Percentiles rank a stretch among this genome's conserved stretches.
These are phyloP conservation scores for Oenanthe melanoleuca DNA, from an alignment of 2,113 vertebrate species.

Conservation along the genomic window DNA sequence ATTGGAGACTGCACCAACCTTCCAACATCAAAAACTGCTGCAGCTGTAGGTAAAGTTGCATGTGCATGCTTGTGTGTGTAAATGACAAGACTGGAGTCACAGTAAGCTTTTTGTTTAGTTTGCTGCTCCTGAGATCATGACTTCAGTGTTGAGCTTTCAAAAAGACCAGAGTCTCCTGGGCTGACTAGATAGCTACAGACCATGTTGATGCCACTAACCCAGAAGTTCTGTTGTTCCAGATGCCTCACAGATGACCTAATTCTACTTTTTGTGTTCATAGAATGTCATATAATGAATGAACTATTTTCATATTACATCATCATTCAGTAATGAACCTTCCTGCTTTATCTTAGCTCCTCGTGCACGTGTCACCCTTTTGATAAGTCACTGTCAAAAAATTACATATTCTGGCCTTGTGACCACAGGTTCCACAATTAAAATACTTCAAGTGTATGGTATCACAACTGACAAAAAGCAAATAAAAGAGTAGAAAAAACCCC, in stretches of 20 bases:
- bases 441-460: neutral
- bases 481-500: neutral
- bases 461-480: neutral
- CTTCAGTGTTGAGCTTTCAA: neutral
- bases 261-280: neutral
- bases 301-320: neutral
- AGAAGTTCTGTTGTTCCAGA: neutral
- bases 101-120: neutral
- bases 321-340: neutral
- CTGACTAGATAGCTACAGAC: neutral
- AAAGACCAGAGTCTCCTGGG: neutral
- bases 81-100: neutral
- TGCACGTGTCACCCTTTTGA: neutral
- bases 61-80: neutral
- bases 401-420: neutral
- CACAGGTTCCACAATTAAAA: neutral
- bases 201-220: neutral
- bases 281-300: neutral
- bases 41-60: constrained; percentile 84
- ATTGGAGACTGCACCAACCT: constrained; percentile 97
- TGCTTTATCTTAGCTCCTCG: constrained; percentile 12
- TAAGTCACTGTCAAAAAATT: neutral
- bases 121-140: neutral
- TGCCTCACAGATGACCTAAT: neutral
- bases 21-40: constrained; percentile 91